Base-by-base conservation (phyloP, 2,797 vertebrate genomes). In the Brachymystax lenok region DNA sequence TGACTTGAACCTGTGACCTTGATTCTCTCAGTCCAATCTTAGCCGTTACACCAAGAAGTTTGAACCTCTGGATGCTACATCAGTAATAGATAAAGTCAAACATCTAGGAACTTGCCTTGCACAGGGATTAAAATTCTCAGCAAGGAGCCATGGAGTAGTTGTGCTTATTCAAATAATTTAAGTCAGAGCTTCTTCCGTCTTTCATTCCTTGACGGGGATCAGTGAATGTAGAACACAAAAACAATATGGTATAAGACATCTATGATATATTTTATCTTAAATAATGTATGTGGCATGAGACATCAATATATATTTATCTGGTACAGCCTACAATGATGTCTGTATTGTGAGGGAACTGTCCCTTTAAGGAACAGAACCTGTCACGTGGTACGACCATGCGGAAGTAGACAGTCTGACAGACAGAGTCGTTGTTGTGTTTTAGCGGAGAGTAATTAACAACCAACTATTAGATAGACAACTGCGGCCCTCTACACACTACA, bases 341-440 rank as follows among this genome's bases (percentile, higher is more conserved):
- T 72, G 3, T 56, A 8, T 10, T 72, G 28, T 28, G 14, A 16
- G 70, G 54, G 50, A 4, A 30, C 16, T 71, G 50, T 33, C 52
- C 27, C 71, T 72, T 72, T 72, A 72, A 72, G 51, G 5, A 35
- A 10, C 35, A 46, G 35, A 69, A 68, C 19, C 1, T 2, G 14
- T 85, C 83, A 85, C 66, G 75, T 76, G 81, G 80, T 24, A 5
- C 3, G n/a, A 2, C 13, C 69, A 71, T 72, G 73, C 84, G 84
- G 84, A 86, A 86, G 84, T 84, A n/a, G 56, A 77, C 40, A 54
- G 59, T 61, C n/a, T 6, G 64, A 71, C 21, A 67, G 24, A 14
- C 51, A 14, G 19, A 7, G 5, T 24, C 7, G 46, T 67, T n/a
- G 28, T 19, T 66, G 50, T 67, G 33, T 40, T 21, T 46, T 27